phyloP scores from a whole-genome alignment of 2,888 invertebrate species.

The Abscondita cerata region DNA sequence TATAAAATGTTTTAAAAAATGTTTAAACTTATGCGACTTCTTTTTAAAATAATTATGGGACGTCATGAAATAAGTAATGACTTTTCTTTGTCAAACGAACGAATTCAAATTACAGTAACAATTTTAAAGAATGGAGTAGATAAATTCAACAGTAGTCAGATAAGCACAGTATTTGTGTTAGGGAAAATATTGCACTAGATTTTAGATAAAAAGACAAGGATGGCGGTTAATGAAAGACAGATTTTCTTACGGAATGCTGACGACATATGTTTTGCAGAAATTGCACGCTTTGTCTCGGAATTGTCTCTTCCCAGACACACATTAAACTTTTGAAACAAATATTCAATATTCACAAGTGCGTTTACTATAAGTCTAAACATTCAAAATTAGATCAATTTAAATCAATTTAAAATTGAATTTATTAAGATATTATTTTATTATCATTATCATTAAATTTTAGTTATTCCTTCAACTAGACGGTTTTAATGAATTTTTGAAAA shows the following conservation, averaged over 20 bases:
- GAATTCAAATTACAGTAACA: conserved; percentile 19
- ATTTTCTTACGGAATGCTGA: conserved; percentile 16
- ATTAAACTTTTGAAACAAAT: background rate
- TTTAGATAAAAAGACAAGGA: conserved; percentile 17
- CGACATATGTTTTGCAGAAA: conserved; percentile 16
- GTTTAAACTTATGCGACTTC: conserved; percentile 15
- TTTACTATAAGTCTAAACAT: too few species aligned
- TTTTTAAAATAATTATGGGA: conserved; percentile 17
- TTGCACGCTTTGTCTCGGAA: conserved; percentile 18
- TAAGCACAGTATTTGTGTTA: conserved; percentile 14
- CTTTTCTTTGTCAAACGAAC: conserved; percentile 11
- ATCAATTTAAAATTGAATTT: too few species aligned
- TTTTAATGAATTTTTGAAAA: too few species aligned
- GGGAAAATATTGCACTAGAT: conserved; percentile 10
- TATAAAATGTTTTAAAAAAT: conserved; percentile 18
- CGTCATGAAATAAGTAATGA: conserved; percentile 17
- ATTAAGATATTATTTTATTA: too few species aligned
- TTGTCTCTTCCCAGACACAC: conserved; percentile 11
- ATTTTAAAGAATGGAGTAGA: conserved; percentile 13
- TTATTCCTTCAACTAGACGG: too few species aligned
- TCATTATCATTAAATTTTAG: too few species aligned
- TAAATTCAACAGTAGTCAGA: conserved; percentile 14
- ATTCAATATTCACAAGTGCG: background rate
- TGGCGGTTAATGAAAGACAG: conserved; percentile 18
- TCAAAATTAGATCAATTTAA: too few species aligned